Evolutionary conservation across 2,113 vertebrate genomes (phyloP).

Genomic region (Cygnus buccinator): DNA sequence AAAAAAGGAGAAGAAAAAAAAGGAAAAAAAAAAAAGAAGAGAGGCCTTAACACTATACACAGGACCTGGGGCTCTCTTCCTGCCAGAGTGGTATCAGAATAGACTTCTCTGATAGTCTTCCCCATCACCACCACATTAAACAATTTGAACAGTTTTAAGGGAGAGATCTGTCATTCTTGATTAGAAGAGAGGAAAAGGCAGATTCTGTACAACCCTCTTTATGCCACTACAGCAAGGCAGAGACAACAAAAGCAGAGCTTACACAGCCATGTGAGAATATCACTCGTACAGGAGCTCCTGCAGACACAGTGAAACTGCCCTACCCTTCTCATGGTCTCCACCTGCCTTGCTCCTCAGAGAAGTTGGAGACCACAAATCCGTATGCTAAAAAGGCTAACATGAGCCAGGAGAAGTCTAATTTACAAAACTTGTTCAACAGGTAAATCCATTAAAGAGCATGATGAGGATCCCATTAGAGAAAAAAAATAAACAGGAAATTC

Average conservation of each 20-base stretch:
- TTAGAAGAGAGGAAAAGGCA: not conserved
- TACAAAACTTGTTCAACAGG: not conserved
- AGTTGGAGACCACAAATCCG: not conserved
- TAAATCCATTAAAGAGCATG: not conserved
- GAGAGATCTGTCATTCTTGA: not conserved
- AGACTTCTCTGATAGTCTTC: not conserved
- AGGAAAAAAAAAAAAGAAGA: not conserved
- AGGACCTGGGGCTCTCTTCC: not conserved
- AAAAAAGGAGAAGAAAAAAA: not conserved
- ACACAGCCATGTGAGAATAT: not conserved
- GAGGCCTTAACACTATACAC: not conserved
- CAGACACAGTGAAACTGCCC: rapidly evolving
- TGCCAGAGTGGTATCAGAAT: not conserved
- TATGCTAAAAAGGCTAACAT: rapidly evolving
- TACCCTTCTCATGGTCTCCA: not conserved
- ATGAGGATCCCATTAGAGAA: not conserved
- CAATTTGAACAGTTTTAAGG: not conserved
- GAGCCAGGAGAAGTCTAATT: not conserved
- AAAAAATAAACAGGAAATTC: not conserved
- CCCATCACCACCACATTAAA: not conserved
- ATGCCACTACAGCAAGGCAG: not conserved
- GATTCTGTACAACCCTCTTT: not conserved
- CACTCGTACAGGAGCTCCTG: not conserved
- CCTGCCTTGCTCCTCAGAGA: not conserved
- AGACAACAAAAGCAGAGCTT: rapidly evolving